A percentile compares a stretch with the other conserved stretches of the same genome.
Evolutionary conservation across 2,797 vertebrate genomes (phyloP).

Genomic region (Octomys mimax): DNA sequence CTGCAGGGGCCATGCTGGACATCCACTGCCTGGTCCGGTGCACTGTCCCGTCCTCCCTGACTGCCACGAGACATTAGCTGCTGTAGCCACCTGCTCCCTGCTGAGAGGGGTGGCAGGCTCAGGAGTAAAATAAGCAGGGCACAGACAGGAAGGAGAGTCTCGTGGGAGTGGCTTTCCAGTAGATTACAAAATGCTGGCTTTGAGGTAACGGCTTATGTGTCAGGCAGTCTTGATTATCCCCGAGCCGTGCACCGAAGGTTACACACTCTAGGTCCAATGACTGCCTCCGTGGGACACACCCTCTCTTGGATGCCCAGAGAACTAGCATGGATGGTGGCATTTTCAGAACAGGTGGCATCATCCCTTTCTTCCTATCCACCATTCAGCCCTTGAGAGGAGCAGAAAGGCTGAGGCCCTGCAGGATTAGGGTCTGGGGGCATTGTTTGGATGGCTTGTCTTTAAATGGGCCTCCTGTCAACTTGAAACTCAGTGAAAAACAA

Average conservation of each 20-base stretch:
- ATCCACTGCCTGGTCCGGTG: neutral
- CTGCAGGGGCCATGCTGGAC: neutral
- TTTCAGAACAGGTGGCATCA: neutral
- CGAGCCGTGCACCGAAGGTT: too few relatives aligned
- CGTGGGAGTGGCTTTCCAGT: neutral
- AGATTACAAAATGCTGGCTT: neutral
- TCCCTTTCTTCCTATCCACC: neutral
- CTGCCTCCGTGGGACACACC: accelerated
- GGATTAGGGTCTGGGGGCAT: neutral
- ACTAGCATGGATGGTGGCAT: accelerated
- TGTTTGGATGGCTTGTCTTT: slow-evolving; percentile 34
- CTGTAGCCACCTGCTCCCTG: neutral
- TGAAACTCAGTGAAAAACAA: neutral
- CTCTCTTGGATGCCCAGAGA: neutral
- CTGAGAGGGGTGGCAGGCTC: neutral
- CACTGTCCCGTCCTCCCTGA: neutral
- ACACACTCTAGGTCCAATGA: neutral
- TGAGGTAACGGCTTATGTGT: neutral
- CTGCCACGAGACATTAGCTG: neutral
- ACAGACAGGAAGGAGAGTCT: neutral
- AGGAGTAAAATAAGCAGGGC: neutral
- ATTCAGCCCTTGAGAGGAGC: neutral
- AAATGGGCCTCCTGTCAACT: neutral
- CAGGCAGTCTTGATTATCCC: neutral
- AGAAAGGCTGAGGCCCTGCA: neutral